Conservation (phyloP, 2,797 vertebrate genomes). For the Acropternis orthonyx region DNA sequence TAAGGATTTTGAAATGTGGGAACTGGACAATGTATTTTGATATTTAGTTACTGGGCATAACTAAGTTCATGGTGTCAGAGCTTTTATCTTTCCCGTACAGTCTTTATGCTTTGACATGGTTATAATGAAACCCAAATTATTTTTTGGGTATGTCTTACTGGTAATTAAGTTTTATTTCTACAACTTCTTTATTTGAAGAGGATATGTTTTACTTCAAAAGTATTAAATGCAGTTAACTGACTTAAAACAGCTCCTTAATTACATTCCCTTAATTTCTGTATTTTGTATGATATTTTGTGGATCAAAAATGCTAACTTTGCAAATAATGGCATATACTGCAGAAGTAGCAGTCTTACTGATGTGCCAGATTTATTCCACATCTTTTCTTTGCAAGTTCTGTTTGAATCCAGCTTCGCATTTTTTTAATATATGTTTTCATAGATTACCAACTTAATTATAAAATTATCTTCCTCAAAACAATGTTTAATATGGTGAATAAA, state of each 20-base stretch:
- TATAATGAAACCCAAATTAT: background rate
- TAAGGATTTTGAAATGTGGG: background rate
- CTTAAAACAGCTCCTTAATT: background rate
- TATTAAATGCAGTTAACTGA: background rate
- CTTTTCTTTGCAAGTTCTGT: background rate
- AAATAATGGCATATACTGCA: background rate
- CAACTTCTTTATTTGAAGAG: background rate
- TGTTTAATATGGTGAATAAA: background rate
- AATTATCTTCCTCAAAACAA: background rate
- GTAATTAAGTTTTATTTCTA: background rate
- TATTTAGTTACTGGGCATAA: background rate
- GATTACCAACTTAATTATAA: background rate
- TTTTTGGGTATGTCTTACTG: background rate
- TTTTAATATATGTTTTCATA: background rate
- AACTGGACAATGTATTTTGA: background rate
- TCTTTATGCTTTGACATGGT: background rate
- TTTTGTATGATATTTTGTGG: background rate
- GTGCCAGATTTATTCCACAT: background rate
- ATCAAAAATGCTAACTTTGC: background rate
- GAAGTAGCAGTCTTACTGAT: background rate
- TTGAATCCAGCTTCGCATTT: background rate
- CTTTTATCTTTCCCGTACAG: background rate
- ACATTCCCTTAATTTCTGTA: background rate
- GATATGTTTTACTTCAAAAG: background rate
- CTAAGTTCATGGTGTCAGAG: background rate